Percentiles rank a stretch among this genome's conserved stretches.
Conservation (phyloP, 1,140 invertebrate genomes). For the Aporrectodea caliginosa region DNA sequence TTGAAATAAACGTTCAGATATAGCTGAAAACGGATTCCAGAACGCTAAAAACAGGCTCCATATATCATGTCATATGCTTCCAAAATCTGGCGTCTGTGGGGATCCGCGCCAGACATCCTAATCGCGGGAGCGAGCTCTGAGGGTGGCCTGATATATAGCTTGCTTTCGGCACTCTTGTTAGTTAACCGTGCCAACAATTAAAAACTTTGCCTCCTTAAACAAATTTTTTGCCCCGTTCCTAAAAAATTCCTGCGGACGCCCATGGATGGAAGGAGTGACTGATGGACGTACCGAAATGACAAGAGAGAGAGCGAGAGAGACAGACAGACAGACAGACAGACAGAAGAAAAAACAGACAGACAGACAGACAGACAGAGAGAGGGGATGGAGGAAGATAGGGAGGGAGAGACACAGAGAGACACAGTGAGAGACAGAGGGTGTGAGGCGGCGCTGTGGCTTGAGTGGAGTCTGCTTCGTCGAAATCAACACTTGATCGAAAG, state of each 20-base stretch:
- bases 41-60: too few species aligned
- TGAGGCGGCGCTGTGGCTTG: too few species aligned
- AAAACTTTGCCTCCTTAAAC: too few species aligned
- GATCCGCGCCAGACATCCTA: too few species aligned
- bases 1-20: too few species aligned
- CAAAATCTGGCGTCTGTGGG: too few species aligned
- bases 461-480: not conserved
- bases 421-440: not conserved
- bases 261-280: not conserved
- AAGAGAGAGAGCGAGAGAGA: not conserved
- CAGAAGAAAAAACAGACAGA: not conserved
- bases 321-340: conserved; percentile 1
- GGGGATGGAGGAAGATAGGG: not conserved
- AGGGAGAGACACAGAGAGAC: not conserved
- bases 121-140: not conserved
- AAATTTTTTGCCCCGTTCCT: too few species aligned
- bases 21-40: too few species aligned
- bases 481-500: not conserved
- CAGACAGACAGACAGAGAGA: not conserved
- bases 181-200: too few species aligned
- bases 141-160: not conserved
- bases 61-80: too few species aligned
- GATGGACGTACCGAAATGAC: not conserved
- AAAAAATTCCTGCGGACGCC: not conserved
- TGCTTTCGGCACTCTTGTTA: too few species aligned